Evolutionary conservation across 2,888 invertebrate species (phyloP), one percentile per base, ranked within the genome.

Genomic region (Lepidocyrtoides sp.): DNA sequence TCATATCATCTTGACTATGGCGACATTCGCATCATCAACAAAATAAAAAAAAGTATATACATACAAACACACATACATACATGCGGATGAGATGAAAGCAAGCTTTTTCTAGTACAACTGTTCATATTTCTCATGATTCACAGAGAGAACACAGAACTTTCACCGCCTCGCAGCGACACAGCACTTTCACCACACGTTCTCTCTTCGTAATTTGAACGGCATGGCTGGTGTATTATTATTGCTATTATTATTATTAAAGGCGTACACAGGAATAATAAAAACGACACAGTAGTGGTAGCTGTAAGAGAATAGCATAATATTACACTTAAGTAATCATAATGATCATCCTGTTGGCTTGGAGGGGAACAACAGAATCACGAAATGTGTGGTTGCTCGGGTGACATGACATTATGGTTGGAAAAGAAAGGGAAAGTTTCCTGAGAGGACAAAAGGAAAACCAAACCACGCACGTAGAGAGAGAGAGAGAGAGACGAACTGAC

Each of bases 401-500:
- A 69, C 32, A 66, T 66, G n/a, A n/a, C n/a, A n/a, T n/a, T 66
- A 66, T 26, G 63, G 29, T 66, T 12, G 63, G 32, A n/a, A 66
- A 23, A 23, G 17, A 57, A 17, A 29, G 17, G 26, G 14, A 63
- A 63, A 32, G 36, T 69, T 69, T 36, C 7, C 17, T 10, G 20
- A n/a, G n/a, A 17, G 17, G 10, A 36, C 36, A 69, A 69, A 32
- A 36, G 32, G 69, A 12, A 66, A 66, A 12, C 41, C 2, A 36
- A 69, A 69, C 69, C 32, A 32, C 32, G 32, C 63, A 66, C 63
- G 32, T 14, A 66, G 14, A 51, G n/a, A n/a, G n/a, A n/a, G n/a
- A n/a, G n/a, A n/a, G n/a, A n/a, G n/a, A n/a, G n/a, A n/a, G n/a
- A n/a, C n/a, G n/a, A n/a, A n/a, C n/a, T n/a, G n/a, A n/a, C n/a